A percentile compares a stretch with the other conserved stretches of the same genome.
Conservation (phyloP, 2,888 invertebrate species). For the Melieria picta region DNA sequence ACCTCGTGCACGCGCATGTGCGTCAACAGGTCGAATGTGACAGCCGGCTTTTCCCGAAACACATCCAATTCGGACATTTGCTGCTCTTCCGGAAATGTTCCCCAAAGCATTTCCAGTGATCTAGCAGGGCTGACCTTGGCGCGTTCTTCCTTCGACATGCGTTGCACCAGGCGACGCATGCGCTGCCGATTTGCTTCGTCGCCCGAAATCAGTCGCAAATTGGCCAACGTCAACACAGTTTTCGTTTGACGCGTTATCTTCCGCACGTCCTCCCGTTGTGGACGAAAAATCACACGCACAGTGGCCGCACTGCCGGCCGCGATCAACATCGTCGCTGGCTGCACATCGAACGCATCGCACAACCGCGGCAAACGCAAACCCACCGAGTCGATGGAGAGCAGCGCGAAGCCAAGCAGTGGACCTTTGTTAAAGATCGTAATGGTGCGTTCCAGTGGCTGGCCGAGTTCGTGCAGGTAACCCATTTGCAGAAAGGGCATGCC, state of each 20-base stretch:
- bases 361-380: constrained; percentile 58
- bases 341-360: constrained; percentile 59
- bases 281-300: constrained; percentile 66
- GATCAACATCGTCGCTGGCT: constrained; percentile 66
- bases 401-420: constrained; percentile 69
- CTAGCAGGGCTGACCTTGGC: constrained; percentile 52
- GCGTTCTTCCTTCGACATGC: constrained; percentile 54
- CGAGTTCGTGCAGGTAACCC: constrained; percentile 68
- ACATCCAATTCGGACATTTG: constrained; percentile 49
- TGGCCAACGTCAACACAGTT: constrained; percentile 65
- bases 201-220: constrained; percentile 67
- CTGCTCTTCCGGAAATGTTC: constrained; percentile 55
- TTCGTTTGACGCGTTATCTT: constrained; percentile 60
- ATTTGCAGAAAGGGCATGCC: constrained; percentile 71
- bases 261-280: constrained; percentile 67
- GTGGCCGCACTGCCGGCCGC: constrained; percentile 63
- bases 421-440: constrained; percentile 70
- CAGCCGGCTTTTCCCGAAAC: constrained; percentile 56
- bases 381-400: constrained; percentile 56
- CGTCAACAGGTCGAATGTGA: constrained; percentile 56
- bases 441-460: constrained; percentile 64
- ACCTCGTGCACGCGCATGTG: constrained; percentile 60
- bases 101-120: constrained; percentile 54
- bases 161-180: constrained; percentile 56
- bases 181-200: constrained; percentile 68